Base-by-base conservation (phyloP, 2,888 invertebrate genomes). In the Ischnura elegans region DNA sequence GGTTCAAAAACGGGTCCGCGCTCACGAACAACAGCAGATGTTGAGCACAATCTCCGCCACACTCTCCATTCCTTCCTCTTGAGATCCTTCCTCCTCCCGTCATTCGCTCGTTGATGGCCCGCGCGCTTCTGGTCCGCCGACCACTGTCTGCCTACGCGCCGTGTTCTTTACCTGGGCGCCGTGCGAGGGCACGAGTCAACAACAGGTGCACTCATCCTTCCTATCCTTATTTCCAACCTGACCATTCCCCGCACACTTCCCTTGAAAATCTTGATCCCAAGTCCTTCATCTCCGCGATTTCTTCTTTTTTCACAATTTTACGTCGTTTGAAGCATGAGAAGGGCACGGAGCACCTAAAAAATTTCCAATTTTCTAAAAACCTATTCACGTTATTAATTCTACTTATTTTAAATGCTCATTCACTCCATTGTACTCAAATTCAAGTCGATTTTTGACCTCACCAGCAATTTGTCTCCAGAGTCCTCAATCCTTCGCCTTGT, bases 181-280 rank as follows among this genome's bases (percentile, higher is more conserved):
- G 55, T 66, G 55, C 90, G 42, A n/a, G 51, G 43, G 90, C 90
- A 45, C 90, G 90, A n/a, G 90, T 90, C 90, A 90, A 90, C 90
- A 90, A 90, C 90, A 90, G 90, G 90, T 90, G 90, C 61, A 90
- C 61, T 43, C 61, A 16, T 90, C 8, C 61, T 21, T n/a, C 19
- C 51, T 13, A 19, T 51, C 16, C 51, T 51, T 51, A 1, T 19
- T 19, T 51, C 21, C 90, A 61, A 55, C 87, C 29, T 55, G 55
- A 51, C 42, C 87, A 55, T 36, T n/a, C 51, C 19, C 4, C 19
- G n/a, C n/a, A n/a, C n/a, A 43, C 85, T 46, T n/a, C 25, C 25
- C 45, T 0, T 19, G 5, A 46, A 43, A 46, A 42, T 55, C 10
- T 55, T 3, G 36, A 5, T 36, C 36, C 42, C 19, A 21, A 25